Evolutionary conservation across 37 sponge, comb jelly and placozoan species (phyloP).

Genomic region (Crambe crambe): DNA sequence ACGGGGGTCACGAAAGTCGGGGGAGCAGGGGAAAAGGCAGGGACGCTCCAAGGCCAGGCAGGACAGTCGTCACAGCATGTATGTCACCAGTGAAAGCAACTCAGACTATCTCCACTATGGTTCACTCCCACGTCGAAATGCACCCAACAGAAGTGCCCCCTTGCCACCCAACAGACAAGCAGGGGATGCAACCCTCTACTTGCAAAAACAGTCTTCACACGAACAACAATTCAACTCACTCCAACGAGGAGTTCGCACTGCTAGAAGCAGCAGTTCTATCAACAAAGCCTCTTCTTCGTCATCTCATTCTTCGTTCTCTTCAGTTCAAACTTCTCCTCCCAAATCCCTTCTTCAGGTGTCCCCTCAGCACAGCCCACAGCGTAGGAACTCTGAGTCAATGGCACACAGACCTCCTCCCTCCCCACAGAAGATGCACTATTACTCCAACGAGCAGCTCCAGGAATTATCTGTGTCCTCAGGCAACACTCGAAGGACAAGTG

Average conservation of each 20-base stretch:
- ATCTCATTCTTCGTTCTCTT: background rate
- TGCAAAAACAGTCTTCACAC: background rate
- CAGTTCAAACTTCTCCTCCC: too few relatives aligned
- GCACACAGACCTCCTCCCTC: too few relatives aligned
- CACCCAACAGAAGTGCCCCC: slow-evolving; percentile 10
- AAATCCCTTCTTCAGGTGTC: too few relatives aligned
- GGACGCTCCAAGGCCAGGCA: background rate
- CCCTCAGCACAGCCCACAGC: too few relatives aligned
- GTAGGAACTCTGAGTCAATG: too few relatives aligned
- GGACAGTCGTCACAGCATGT: slow-evolving; percentile 17
- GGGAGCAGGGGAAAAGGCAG: background rate
- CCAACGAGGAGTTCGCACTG: background rate
- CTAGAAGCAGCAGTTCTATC: background rate
- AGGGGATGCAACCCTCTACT: background rate
- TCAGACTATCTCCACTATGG: background rate
- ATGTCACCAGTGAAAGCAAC: background rate
- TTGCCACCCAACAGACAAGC: background rate
- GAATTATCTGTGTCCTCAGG: too few relatives aligned
- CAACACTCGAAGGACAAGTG: too few relatives aligned
- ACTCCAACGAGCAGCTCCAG: too few relatives aligned
- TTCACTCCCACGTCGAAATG: background rate
- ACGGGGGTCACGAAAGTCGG: too few relatives aligned
- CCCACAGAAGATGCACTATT: too few relatives aligned
- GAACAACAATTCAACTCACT: background rate
- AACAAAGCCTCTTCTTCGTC: background rate